phyloP scores from a whole-genome alignment of 2,113 vertebrate species.

The Nothoprocta pentlandii region DNA sequence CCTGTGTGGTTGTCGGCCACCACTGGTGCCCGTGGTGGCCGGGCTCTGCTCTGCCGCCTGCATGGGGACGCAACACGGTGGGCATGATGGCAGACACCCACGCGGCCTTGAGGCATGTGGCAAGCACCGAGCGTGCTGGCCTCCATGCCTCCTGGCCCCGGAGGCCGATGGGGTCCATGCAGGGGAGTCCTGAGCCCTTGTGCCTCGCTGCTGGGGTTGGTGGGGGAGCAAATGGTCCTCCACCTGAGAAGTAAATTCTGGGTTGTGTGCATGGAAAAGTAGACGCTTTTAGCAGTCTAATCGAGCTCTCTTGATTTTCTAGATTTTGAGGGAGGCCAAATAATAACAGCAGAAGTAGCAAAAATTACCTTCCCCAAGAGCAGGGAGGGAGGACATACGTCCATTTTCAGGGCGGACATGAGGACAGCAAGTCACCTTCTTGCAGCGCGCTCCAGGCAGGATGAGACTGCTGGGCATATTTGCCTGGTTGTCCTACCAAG shows the following conservation, averaged over 20 bases:
- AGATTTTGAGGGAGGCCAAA: not conserved
- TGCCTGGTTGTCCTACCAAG: not conserved
- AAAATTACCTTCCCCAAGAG: not conserved
- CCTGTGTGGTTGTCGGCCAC: not conserved
- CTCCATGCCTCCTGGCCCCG: not conserved
- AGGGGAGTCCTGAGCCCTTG: not conserved
- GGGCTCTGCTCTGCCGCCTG: not conserved
- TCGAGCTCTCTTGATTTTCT: not conserved
- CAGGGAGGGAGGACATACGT: not conserved
- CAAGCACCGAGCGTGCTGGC: too few species aligned
- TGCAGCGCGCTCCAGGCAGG: not conserved
- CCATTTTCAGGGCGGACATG: not conserved
- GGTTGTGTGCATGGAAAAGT: rapidly evolving
- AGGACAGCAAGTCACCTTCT: not conserved
- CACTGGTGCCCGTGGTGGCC: not conserved
- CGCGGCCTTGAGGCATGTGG: not conserved
- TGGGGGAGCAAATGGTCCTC: not conserved
- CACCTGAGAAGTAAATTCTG: not conserved
- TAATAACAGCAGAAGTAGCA: not conserved
- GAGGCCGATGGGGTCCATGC: not conserved
- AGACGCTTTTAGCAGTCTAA: not conserved
- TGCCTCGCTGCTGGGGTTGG: too few species aligned
- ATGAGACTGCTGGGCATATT: not conserved
- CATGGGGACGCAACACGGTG: too few species aligned
- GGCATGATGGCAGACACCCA: not conserved